Evolutionary conservation across 2,888 invertebrate genomes (phyloP).

Genomic region (Ariolimax columbianus): DNA sequence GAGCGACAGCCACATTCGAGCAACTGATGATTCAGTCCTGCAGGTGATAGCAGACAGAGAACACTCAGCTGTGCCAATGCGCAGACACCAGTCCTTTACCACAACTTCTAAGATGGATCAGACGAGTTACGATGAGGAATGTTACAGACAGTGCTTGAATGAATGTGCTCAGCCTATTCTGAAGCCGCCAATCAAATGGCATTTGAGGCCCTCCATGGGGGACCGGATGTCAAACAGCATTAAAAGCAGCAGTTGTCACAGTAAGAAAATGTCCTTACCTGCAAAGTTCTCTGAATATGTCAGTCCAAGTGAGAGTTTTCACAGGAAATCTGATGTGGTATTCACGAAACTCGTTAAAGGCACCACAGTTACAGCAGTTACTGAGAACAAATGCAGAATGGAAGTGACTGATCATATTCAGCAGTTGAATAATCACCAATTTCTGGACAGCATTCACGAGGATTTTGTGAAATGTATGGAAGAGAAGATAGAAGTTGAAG

Average conservation of each 20-base stretch:
- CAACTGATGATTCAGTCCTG: conserved; percentile 45
- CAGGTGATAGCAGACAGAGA: background rate
- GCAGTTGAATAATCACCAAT: background rate
- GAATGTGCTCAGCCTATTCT: conserved; percentile 10
- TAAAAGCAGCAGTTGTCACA: background rate
- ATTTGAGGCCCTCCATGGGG: conserved; percentile 4
- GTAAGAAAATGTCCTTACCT: background rate
- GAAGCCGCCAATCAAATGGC: conserved; percentile 25
- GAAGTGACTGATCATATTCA: background rate
- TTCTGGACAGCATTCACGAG: background rate
- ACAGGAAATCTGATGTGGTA: background rate
- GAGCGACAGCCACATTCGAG: conserved; percentile 47
- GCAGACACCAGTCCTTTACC: background rate
- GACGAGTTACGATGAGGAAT: background rate
- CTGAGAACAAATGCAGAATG: background rate
- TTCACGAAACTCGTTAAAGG: conserved; percentile 20
- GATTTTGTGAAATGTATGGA: background rate
- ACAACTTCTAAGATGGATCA: background rate
- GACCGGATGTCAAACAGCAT: background rate
- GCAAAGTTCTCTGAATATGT: background rate
- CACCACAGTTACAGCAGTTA: background rate
- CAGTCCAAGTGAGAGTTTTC: background rate
- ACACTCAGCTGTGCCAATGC: background rate
- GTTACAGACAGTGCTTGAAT: background rate
- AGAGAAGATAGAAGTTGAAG: conserved; percentile 17